Percentiles rank a stretch among this genome's conserved stretches.
These are phyloP conservation scores for Trinectes maculatus DNA, from an alignment of 2,113 vertebrate genomes.

Conservation along the genomic window DNA sequence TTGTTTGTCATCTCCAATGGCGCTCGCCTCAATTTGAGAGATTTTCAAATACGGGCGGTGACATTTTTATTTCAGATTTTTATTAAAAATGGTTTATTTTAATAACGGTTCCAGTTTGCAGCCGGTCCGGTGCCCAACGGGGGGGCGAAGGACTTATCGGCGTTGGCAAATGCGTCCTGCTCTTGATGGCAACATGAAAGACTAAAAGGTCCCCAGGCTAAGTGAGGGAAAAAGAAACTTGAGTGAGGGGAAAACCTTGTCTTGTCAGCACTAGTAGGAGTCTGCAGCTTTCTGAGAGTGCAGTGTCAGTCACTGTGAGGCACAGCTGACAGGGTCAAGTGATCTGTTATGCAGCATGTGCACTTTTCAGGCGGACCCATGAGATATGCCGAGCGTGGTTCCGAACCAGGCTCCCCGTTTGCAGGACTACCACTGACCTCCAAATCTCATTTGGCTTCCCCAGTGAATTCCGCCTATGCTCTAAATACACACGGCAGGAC, in stretches of 20 bases:
- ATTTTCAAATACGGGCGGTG: conserved; percentile 1
- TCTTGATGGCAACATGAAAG: conserved; percentile 48
- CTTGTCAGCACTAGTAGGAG: conserved; percentile 70
- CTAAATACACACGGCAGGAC: conserved; percentile 12
- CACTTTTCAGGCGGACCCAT: conserved; percentile 62
- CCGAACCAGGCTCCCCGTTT: conserved; percentile 38
- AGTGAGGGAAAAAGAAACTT: conserved; percentile 31
- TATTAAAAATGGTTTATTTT: conserved; percentile 41
- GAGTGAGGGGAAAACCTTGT: conserved; percentile 55
- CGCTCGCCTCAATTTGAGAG: background rate
- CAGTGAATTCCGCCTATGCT: conserved; percentile 28
- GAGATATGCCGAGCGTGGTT: conserved; percentile 54
- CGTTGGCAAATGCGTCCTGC: conserved; percentile 36
- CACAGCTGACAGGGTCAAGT: conserved; percentile 69
- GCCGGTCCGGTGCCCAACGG: background rate
- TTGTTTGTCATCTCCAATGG: no score
- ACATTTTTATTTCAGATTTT: conserved; percentile 24
- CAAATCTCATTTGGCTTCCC: conserved; percentile 46
- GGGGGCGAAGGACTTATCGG: conserved; percentile 27
- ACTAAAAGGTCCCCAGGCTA: conserved; percentile 39
- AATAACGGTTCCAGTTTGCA: conserved; percentile 9
- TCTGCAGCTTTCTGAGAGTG: conserved; percentile 62
- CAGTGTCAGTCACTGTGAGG: conserved; percentile 64
- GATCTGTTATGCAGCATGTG: conserved; percentile 70
- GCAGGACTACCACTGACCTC: conserved; percentile 52